Percentiles rank a stretch among this genome's conserved stretches.
These are phyloP conservation scores for Oryzias melastigma DNA, from an alignment of 2,113 vertebrate genomes.

Conservation along the genomic window DNA sequence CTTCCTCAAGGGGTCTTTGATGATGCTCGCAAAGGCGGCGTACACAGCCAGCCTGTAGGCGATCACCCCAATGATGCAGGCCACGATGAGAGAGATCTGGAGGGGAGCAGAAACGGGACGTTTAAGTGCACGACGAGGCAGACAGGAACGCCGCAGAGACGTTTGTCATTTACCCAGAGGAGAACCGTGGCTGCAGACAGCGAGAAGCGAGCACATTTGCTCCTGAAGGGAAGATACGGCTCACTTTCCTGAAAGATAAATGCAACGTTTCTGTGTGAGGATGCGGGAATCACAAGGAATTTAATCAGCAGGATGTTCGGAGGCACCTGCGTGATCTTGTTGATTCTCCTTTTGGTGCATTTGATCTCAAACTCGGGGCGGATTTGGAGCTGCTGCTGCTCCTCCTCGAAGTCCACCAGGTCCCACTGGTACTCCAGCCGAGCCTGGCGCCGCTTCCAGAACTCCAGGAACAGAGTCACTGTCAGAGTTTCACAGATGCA, in stretches of 20 bases:
- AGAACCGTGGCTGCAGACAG: slow-evolving; percentile 88
- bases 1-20: slow-evolving; percentile 82
- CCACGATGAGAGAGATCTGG: slow-evolving; percentile 88
- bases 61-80: slow-evolving; percentile 91
- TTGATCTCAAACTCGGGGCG: slow-evolving; percentile 93
- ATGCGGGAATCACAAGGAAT: not conserved
- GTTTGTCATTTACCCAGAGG: slow-evolving; percentile 84
- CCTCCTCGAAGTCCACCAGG: slow-evolving; percentile 94
- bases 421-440: slow-evolving; percentile 94
- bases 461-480: slow-evolving; percentile 97
- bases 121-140: not conserved
- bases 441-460: slow-evolving; percentile 94
- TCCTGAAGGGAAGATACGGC: slow-evolving; percentile 85
- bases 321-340: slow-evolving; percentile 76
- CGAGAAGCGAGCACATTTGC: slow-evolving; percentile 85
- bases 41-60: slow-evolving; percentile 93
- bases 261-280: too few relatives aligned
- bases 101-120: slow-evolving; percentile 2
- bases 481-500: not conserved
- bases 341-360: slow-evolving; percentile 84
- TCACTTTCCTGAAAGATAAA: slow-evolving; percentile 85
- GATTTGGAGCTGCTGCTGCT: slow-evolving; percentile 92
- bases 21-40: slow-evolving; percentile 89
- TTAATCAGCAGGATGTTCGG: not conserved
- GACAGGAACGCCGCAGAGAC: not conserved